Conservation (phyloP, 2,797 vertebrate species). For the Pogonophryne albipinna region DNA sequence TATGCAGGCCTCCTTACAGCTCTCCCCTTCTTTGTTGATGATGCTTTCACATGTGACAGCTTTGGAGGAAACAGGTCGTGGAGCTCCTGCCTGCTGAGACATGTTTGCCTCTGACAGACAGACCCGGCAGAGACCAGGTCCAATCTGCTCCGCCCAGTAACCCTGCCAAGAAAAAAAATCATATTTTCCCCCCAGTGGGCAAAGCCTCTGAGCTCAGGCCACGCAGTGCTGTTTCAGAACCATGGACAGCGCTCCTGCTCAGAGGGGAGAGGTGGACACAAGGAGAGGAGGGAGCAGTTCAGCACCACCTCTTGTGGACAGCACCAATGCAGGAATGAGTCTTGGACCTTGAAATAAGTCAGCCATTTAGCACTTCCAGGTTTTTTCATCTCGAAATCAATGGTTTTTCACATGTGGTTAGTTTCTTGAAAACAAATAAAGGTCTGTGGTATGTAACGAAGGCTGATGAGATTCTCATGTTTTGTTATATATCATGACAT, state of each 20-base stretch:
- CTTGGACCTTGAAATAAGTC: too few relatives aligned
- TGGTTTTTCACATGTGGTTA: too few relatives aligned
- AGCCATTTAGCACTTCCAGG: too few relatives aligned
- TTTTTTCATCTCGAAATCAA: too few relatives aligned
- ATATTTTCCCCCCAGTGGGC: neutral
- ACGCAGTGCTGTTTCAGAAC: slow-evolving; percentile 63
- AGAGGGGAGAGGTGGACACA: neutral
- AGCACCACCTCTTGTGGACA: slow-evolving; percentile 59
- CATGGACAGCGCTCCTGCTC: slow-evolving; percentile 49
- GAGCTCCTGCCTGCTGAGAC: slow-evolving; percentile 62
- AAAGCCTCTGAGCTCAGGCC: slow-evolving; percentile 8
- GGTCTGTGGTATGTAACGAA: too few relatives aligned
- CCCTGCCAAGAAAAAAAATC: slow-evolving; percentile 38
- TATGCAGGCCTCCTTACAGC: slow-evolving; percentile 26
- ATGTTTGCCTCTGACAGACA: slow-evolving; percentile 54
- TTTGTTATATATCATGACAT: too few relatives aligned
- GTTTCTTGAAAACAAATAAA: too few relatives aligned
- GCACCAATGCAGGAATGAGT: neutral
- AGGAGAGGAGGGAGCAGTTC: slow-evolving; percentile 33
- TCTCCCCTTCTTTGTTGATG: slow-evolving; percentile 43
- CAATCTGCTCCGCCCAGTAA: slow-evolving; percentile 35
- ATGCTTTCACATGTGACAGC: slow-evolving; percentile 69
- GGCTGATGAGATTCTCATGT: too few relatives aligned
- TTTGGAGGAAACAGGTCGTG: slow-evolving; percentile 67
- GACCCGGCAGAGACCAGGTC: slow-evolving; percentile 43